Conservation (phyloP, 2,797 vertebrate species). For the Hafferia zeledoni region DNA sequence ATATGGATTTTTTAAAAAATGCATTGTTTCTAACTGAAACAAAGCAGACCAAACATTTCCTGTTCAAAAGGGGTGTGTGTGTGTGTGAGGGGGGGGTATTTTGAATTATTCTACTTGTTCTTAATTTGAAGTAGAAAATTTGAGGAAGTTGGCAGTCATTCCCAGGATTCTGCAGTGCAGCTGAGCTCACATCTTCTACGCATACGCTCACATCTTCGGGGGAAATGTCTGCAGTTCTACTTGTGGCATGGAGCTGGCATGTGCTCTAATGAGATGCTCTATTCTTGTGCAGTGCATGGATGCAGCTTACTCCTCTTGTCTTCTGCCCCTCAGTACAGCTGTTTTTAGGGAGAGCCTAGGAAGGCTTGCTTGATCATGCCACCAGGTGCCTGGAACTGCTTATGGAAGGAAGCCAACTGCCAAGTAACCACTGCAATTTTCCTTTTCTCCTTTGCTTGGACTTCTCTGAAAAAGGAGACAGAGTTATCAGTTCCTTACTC, state of each 20-base stretch:
- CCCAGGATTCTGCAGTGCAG: background rate
- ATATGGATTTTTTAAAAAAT: background rate
- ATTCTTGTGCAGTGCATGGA: background rate
- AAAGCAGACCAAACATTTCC: background rate
- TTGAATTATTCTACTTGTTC: background rate
- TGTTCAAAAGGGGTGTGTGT: background rate
- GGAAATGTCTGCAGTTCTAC: background rate
- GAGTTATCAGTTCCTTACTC: slow-evolving; percentile 12
- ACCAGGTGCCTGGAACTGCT: background rate
- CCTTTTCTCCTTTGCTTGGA: background rate
- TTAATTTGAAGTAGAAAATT: background rate
- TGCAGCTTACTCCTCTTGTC: background rate
- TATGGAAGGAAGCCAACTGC: background rate
- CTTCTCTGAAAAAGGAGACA: slow-evolving; percentile 26
- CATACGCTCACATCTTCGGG: background rate
- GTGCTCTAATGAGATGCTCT: background rate
- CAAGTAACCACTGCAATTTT: background rate
- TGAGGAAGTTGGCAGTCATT: background rate
- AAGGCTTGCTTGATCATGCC: background rate
- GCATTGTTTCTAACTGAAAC: background rate
- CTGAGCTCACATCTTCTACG: background rate
- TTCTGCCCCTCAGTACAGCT: background rate
- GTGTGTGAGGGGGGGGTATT: background rate
- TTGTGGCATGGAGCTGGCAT: background rate
- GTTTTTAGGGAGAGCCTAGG: background rate